Conservation (phyloP, 2,888 invertebrate species). For the Ditylenchus weischeri region DNA sequence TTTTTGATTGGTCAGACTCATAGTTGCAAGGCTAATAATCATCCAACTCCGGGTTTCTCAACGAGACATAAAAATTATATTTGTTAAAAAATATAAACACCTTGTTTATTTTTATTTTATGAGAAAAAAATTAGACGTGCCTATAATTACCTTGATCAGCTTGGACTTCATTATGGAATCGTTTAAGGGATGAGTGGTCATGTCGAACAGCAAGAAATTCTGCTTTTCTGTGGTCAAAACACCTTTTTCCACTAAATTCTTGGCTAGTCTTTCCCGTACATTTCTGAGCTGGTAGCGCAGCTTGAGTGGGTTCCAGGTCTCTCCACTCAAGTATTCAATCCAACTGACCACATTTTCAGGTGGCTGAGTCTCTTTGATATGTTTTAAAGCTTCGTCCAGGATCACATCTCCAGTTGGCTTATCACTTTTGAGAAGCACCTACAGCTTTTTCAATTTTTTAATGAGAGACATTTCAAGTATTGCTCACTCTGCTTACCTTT, state of each 20-base stretch:
- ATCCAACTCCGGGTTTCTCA: no score
- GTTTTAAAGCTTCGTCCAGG: conserved; percentile 81
- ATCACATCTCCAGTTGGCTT: conserved; percentile 95
- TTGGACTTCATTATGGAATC: conserved; percentile 91
- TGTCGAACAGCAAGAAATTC: conserved; percentile 97
- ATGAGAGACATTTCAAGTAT: background rate
- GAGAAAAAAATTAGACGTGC: background rate
- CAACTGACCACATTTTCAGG: conserved; percentile 95
- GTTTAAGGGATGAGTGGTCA: conserved; percentile 98
- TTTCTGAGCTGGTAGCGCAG: conserved; percentile 95
- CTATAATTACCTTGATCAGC: conserved; percentile 72
- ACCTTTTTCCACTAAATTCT: conserved; percentile 98
- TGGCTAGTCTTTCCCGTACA: conserved; percentile 95
- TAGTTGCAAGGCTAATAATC: no score
- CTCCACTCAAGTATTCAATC: conserved; percentile 72
- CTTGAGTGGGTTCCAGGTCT: conserved; percentile 97
- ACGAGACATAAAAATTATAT: no score
- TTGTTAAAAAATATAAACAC: background rate
- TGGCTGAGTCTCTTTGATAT: conserved; percentile 95
- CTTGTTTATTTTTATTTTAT: background rate
- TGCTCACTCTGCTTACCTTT: conserved; percentile 65
- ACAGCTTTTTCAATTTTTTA: conserved; percentile 14
- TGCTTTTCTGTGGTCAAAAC: conserved; percentile 98
- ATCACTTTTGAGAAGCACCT: conserved; percentile 73
- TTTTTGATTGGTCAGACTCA: no score